Conservation (phyloP, 2,888 invertebrate genomes). For the Agrotis ipsilon region DNA sequence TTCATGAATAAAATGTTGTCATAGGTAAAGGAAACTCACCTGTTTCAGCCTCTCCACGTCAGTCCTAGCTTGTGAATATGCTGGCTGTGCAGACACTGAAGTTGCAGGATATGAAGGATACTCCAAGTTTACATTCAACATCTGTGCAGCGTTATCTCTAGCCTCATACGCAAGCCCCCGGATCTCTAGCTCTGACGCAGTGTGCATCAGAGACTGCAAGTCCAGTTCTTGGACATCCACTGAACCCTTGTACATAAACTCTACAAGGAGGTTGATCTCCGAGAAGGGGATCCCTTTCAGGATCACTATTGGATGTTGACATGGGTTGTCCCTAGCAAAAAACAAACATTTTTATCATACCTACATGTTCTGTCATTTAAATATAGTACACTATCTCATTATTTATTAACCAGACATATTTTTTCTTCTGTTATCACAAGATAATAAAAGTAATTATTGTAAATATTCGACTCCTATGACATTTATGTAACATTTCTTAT, state of each 20-base stretch:
- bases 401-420: constrained; percentile 65
- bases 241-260: constrained; percentile 94
- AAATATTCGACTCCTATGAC: constrained; percentile 67
- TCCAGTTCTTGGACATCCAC: constrained; percentile 93
- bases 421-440: constrained; percentile 72
- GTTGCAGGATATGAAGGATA: constrained; percentile 85
- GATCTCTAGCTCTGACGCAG: constrained; percentile 93
- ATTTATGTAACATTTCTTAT: constrained; percentile 71
- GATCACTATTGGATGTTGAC: constrained; percentile 94
- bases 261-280: constrained; percentile 93
- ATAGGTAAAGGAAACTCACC: constrained; percentile 72
- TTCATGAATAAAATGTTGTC: constrained; percentile 29
- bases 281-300: constrained; percentile 92
- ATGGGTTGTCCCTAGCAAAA: constrained; percentile 92
- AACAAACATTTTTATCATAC: constrained; percentile 55
- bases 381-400: constrained; percentile 68
- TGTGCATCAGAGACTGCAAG: constrained; percentile 92
- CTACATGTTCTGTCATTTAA: constrained; percentile 51
- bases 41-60: constrained; percentile 89
- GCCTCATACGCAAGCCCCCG: constrained; percentile 92
- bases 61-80: constrained; percentile 81
- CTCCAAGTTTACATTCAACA: constrained; percentile 89
- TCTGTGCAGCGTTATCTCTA: constrained; percentile 90
- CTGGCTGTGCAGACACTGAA: constrained; percentile 70
- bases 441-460: constrained; percentile 69